A percentile compares a stretch with the other conserved stretches of the same genome.
phyloP scores from a whole-genome alignment of 2,888 invertebrate genomes.

The Pardosa pseudoannulata region DNA sequence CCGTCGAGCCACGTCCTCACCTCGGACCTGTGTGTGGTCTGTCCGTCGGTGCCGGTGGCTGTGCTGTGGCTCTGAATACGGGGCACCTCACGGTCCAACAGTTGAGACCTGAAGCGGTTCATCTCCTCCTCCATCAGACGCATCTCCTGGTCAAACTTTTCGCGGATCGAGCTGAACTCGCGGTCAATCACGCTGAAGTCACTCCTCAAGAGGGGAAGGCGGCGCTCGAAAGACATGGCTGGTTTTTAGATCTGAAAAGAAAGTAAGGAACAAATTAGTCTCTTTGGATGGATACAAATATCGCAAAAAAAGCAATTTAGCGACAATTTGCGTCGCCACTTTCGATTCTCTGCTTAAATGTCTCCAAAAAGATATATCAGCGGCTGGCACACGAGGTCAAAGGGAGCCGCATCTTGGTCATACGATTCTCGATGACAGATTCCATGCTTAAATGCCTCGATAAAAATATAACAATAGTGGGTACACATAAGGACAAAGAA shows the following conservation, averaged over 20 bases:
- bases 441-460: too few relatives aligned
- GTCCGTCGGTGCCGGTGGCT: slow-evolving; percentile 31
- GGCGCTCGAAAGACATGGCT: slow-evolving; percentile 75
- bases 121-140: slow-evolving; percentile 99
- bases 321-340: too few relatives aligned
- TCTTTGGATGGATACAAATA: too few relatives aligned
- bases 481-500: too few relatives aligned
- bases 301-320: too few relatives aligned
- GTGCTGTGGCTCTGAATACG: slow-evolving; percentile 79
- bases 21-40: slow-evolving; percentile 76
- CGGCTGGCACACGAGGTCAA: too few relatives aligned
- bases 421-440: too few relatives aligned
- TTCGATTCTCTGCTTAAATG: too few relatives aligned
- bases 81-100: slow-evolving; percentile 88
- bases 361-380: too few relatives aligned
- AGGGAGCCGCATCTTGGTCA: too few relatives aligned
- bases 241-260: not conserved
- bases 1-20: slow-evolving; percentile 88
- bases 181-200: slow-evolving; percentile 97
- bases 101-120: slow-evolving; percentile 93
- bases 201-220: slow-evolving; percentile 90
- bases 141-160: slow-evolving; percentile 97
- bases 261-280: too few relatives aligned
- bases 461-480: too few relatives aligned
- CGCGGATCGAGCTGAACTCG: slow-evolving; percentile 96